phyloP scores from a whole-genome alignment of 64 coral and sea anemone species.

The Actinia equina region DNA sequence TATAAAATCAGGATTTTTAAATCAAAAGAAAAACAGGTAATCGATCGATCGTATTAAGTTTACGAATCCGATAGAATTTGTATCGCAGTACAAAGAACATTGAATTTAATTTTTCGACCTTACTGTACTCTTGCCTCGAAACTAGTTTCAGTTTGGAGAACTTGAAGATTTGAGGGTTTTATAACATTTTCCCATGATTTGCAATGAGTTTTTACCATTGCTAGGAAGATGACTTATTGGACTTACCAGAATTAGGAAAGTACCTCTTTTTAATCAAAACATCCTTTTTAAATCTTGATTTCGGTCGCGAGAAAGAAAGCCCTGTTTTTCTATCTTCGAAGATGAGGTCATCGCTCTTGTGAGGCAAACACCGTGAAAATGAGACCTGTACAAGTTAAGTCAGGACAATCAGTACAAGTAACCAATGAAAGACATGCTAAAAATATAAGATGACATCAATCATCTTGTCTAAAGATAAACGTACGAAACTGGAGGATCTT shows the following conservation, averaged over 20 bases:
- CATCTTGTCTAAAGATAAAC: not conserved
- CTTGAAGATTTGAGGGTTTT: not conserved
- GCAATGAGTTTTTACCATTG: not conserved
- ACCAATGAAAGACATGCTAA: not conserved
- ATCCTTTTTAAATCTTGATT: not conserved
- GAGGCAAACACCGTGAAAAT: not conserved
- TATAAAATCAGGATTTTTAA: not conserved
- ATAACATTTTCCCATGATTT: not conserved
- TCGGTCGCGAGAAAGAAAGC: not conserved
- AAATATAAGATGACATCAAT: not conserved
- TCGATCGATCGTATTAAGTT: not conserved
- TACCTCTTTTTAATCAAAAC: not conserved
- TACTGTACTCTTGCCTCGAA: no score
- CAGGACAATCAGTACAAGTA: not conserved
- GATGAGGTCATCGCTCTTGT: constrained; percentile 1
- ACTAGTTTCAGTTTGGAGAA: not conserved
- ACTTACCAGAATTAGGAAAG: not conserved
- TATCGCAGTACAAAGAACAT: not conserved
- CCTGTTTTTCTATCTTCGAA: not conserved
- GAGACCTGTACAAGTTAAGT: not conserved
- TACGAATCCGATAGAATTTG: not conserved
- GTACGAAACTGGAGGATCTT: no score
- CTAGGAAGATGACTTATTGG: not conserved
- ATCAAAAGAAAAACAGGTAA: not conserved
- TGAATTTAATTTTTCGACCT: no score